Percentiles rank a stretch among this genome's conserved stretches.
Conservation (phyloP, 2,888 invertebrate genomes). For the Sphaerolaimus hirsutus region DNA sequence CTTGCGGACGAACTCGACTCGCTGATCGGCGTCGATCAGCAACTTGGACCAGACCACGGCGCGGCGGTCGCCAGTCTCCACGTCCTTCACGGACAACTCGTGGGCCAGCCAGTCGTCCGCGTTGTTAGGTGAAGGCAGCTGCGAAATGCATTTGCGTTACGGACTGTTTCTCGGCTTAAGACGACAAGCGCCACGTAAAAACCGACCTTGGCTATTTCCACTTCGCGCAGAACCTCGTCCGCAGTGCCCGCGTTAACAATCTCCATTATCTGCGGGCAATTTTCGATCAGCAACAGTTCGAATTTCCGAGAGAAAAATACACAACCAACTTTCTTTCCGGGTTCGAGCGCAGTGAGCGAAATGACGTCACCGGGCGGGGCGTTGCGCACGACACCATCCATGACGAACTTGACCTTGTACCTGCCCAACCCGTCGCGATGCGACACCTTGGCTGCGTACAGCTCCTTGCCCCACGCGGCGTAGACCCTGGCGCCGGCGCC, state of each 20-base stretch:
- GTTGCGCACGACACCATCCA: slow-evolving; percentile 14
- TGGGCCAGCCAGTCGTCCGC: slow-evolving; percentile 14
- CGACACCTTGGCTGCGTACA: background rate
- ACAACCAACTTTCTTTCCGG: slow-evolving; percentile 3
- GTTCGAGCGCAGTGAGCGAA: slow-evolving; percentile 10
- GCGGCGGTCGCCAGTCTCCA: slow-evolving; percentile 1
- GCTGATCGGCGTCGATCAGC: slow-evolving; percentile 6
- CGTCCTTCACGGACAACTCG: slow-evolving; percentile 9
- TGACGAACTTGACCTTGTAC: slow-evolving; percentile 16
- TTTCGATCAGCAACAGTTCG: too few species aligned
- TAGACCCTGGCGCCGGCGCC: background rate
- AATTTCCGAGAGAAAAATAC: background rate
- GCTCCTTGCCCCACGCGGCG: background rate
- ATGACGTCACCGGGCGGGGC: slow-evolving; percentile 17
- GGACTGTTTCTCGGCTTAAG: too few species aligned
- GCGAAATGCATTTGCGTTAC: background rate
- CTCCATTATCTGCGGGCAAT: too few species aligned
- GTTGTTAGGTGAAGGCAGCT: slow-evolving; percentile 4
- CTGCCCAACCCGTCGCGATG: slow-evolving; percentile 9
- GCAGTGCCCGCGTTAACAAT: too few species aligned
- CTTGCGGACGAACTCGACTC: background rate
- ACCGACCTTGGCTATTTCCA: too few species aligned
- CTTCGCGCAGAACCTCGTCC: too few species aligned
- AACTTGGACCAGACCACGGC: slow-evolving; percentile 6
- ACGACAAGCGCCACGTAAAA: too few species aligned